These are phyloP conservation scores for Callionymus lyra DNA, from an alignment of 2,113 vertebrate species.

Conservation along the genomic window DNA sequence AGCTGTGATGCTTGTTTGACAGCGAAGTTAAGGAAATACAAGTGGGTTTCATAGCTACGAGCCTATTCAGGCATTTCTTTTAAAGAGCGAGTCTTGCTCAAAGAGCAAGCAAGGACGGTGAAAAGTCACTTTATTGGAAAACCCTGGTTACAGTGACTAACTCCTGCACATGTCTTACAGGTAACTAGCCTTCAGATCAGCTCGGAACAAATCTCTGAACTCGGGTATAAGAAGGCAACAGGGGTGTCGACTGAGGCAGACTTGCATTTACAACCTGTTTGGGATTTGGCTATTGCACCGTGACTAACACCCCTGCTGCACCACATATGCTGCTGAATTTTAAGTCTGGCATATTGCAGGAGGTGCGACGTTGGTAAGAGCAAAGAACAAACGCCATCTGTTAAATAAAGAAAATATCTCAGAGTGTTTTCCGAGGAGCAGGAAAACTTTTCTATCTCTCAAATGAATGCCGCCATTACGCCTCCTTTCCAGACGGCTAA, in stretches of 20 bases:
- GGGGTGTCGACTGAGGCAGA: slow-evolving; percentile 57
- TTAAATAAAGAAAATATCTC: slow-evolving; percentile 65
- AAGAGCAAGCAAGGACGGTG: no score
- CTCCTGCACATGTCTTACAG: slow-evolving; percentile 49
- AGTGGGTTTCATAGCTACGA: no score
- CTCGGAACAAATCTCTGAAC: slow-evolving; percentile 56
- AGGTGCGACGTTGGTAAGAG: slow-evolving; percentile 48
- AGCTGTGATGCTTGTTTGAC: no score
- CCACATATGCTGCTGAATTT: slow-evolving; percentile 71
- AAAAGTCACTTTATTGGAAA: slow-evolving; percentile 9
- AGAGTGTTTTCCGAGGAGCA: slow-evolving; percentile 28
- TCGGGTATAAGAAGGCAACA: slow-evolving; percentile 45
- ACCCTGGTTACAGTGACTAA: slow-evolving; percentile 40
- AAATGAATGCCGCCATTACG: slow-evolving; percentile 54
- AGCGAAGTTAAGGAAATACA: no score
- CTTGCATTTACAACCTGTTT: slow-evolving; percentile 73
- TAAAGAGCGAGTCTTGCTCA: no score
- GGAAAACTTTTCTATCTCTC: slow-evolving; percentile 48
- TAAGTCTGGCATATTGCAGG: slow-evolving; percentile 62
- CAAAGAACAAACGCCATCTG: slow-evolving; percentile 71
- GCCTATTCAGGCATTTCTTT: no score
- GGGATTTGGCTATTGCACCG: slow-evolving; percentile 67
- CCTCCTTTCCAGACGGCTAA: slow-evolving; percentile 67
- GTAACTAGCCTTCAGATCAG: slow-evolving; percentile 40
- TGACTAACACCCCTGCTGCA: slow-evolving; percentile 71